Base-by-base conservation (phyloP, 1,140 invertebrate species). In the Eupristina koningsbergeri region DNA sequence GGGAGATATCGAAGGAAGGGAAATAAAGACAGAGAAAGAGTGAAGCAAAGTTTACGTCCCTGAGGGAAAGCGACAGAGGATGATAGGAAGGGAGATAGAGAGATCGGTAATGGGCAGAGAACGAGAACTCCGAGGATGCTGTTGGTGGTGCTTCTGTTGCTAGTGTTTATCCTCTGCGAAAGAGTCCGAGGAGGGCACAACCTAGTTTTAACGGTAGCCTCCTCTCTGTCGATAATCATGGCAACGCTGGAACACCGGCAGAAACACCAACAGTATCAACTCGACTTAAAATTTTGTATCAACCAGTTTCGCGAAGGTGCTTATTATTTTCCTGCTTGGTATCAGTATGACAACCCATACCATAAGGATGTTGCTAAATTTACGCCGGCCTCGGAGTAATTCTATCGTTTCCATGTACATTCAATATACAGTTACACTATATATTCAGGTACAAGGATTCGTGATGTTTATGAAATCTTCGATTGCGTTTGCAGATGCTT, bases 151-250 rank as follows among this genome's bases (percentile, higher is more conserved):
- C 31, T 67, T 2, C 64, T 67, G 29, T 22, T 64, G 61, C 13
- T 64, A 50, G 47, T 50, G 13, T 17, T 50, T 7, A 50, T 50
- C 47, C 47, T 58, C 53, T 58, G 2, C 22, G 26, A 58, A 26
- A 58, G 53, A 19, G 19, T 58, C 45, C 45, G 71, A 61, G 34
- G 53, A 78, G n/a, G 34, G 29, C 17, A 74, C 50, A 81, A 71
- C 80, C 50, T 81, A 81, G 80, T 73, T 81, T 73, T 71, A 81
- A 58, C 76, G 76, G 76, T 73, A 58, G 67, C 36, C 47, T 58
- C 13, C 22, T 50, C 45, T 50, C 76, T n/a, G 19, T 41, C 67
- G 36, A 71, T 71, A 41, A 26, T 71, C 67, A n/a, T 13, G 67
- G 67, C 67, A 71, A 71, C 67, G 36, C 15, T n/a, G 67, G 67